Base-by-base conservation (phyloP, 2,888 invertebrate species). In the Phrixothrix hirtus region DNA sequence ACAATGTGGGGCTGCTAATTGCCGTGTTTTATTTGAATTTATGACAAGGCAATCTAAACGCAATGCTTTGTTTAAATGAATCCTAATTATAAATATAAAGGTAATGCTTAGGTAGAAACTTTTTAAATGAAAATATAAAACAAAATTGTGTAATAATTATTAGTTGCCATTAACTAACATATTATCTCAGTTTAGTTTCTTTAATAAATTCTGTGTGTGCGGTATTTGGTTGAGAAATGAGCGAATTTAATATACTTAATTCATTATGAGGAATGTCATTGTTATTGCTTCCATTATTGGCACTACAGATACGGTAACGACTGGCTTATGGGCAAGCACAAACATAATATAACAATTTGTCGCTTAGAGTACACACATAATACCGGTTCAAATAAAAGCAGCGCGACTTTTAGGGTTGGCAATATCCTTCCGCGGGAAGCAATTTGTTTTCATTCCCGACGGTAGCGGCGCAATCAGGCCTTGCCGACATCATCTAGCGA, bases 371-470 rank as follows among this genome's bases (percentile, higher is more conserved):
- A 61, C 66, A 64, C 65, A 66, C 66, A 59, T 63, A 64, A 64
- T 63, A 62, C 63, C 61, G 58, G 60, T 58, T 60, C 65, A 64
- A 67, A 67, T 65, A 66, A 66, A 62, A 62, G 57, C 58, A 49
- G 65, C 56, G 61, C 52, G 66, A 68, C 69, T 68, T 70, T 68
- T 70, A 69, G 68, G 68, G 63, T 61, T 60, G 49, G 70, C 69
- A 70, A 71, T 71, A 71, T 71, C 69, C 70, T 71, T 71, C 68
- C 69, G 70, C 71, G 69, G 68, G 71, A 70, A 70, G 71, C 71
- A 71, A 73, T 73, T 72, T 69, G 72, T 73, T 73, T 73, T 72
- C 73, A 73, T 73, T 72, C 66, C 65, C 63, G 67, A 64, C 67
- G 56, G 59, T 60, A 58, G 62, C 57, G 55, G 57, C 62, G 65